A percentile compares a stretch with the other conserved stretches of the same genome.
Evolutionary conservation across 2,888 invertebrate genomes (phyloP).

Genomic region (Papilio protenor): DNA sequence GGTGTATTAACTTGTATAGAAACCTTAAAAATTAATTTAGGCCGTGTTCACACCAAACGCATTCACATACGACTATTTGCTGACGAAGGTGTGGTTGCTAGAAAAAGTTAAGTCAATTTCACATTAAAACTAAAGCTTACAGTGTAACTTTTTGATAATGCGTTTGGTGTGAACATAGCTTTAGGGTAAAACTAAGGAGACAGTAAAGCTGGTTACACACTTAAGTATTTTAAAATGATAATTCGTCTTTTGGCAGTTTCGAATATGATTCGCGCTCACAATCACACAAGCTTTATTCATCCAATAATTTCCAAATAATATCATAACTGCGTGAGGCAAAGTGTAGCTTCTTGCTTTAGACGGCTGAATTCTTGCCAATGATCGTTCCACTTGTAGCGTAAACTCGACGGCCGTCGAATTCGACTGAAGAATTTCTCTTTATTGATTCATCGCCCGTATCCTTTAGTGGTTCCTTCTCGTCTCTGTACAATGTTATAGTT

Average conservation of each 20-base stretch:
- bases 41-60: background rate
- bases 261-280: slow-evolving; percentile 80
- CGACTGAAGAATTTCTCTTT: slow-evolving; percentile 90
- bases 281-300: slow-evolving; percentile 71
- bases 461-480: slow-evolving; percentile 92
- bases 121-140: background rate
- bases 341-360: slow-evolving; percentile 73
- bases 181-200: slow-evolving; percentile 43
- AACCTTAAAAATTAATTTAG: slow-evolving; percentile 1
- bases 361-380: slow-evolving; percentile 96
- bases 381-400: slow-evolving; percentile 93
- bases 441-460: slow-evolving; percentile 87
- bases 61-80: background rate
- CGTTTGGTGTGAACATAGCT: background rate
- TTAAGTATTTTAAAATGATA: slow-evolving; percentile 56
- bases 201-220: slow-evolving; percentile 67
- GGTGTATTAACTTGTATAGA: slow-evolving; percentile 41
- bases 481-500: slow-evolving; percentile 74
- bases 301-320: slow-evolving; percentile 46
- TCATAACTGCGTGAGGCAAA: slow-evolving; percentile 30
- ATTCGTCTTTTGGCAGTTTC: slow-evolving; percentile 76
- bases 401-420: slow-evolving; percentile 92
- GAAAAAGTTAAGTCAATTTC: background rate
- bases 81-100: background rate
- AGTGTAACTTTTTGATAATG: background rate